A percentile compares a stretch with the other conserved stretches of the same genome.
These are phyloP conservation scores for Thereuonema tuberculata DNA, from an alignment of 1,140 invertebrate species.

Conservation along the genomic window DNA sequence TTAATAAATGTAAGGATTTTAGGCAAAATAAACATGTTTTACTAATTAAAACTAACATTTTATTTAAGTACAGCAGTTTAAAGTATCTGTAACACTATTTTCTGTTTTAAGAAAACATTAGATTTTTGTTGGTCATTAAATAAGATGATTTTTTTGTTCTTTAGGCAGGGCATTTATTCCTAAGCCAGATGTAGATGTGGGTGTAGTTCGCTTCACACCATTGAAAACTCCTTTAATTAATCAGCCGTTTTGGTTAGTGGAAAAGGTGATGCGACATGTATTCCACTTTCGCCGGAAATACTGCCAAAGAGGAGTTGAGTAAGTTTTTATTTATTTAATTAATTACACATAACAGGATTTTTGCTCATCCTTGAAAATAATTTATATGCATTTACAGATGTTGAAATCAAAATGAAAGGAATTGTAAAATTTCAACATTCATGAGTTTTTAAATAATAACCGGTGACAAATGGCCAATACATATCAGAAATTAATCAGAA, in stretches of 20 bases:
- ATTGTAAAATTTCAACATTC: too few relatives aligned
- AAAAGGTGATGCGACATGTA: constrained; percentile 73
- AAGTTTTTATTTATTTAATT: constrained; percentile 20
- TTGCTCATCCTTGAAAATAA: background rate
- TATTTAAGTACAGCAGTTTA: constrained; percentile 4
- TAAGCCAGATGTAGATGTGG: constrained; percentile 88
- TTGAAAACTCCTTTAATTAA: constrained; percentile 54
- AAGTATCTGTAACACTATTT: background rate
- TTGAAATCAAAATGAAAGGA: background rate
- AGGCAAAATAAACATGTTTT: background rate
- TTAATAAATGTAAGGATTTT: background rate
- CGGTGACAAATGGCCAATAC: too few relatives aligned
- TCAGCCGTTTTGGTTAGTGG: constrained; percentile 68
- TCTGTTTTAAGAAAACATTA: constrained; percentile 1
- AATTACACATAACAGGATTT: background rate
- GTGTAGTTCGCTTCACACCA: constrained; percentile 77
- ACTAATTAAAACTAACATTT: background rate
- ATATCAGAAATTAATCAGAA: too few relatives aligned
- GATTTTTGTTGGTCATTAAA: constrained; percentile 11
- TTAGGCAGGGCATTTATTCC: constrained; percentile 73
- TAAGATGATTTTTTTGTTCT: constrained; percentile 20
- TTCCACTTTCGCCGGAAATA: constrained; percentile 82
- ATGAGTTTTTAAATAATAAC: too few relatives aligned
- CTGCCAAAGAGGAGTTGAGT: constrained; percentile 48
- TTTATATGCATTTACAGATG: background rate